Conservation (phyloP, 2,113 vertebrate genomes). For the Indicator maculatus region DNA sequence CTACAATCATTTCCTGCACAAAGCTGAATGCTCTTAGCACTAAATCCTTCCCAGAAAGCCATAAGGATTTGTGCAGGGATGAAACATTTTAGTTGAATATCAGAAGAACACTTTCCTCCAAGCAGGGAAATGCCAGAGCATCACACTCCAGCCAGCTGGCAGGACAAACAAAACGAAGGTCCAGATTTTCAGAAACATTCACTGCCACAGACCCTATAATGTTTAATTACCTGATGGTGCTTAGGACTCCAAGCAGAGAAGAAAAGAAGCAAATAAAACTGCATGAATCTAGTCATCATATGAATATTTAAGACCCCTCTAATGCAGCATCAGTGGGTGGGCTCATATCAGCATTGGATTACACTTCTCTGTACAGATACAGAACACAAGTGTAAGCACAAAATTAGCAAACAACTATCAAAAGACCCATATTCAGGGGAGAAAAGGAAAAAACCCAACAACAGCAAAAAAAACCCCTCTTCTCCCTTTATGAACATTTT, state of each 20-base stretch:
- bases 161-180: not conserved
- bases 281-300: not conserved
- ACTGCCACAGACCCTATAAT: not conserved
- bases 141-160: not conserved
- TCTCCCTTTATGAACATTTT: not conserved
- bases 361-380: not conserved
- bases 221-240: not conserved
- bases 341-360: not conserved
- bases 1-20: not conserved
- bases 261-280: conserved; percentile 11
- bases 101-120: not conserved
- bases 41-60: not conserved
- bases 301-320: conserved; percentile 24
- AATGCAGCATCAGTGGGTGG: not conserved
- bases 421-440: not conserved
- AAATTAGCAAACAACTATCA: not conserved
- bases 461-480: not conserved
- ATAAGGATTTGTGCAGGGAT: not conserved
- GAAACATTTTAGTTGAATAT: not conserved
- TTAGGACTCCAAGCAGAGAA: not conserved
- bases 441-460: no score
- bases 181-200: not conserved
- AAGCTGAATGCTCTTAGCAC: not conserved
- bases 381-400: not conserved
- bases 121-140: not conserved